phyloP scores from a whole-genome alignment of 2,797 vertebrate species.

The Bucorvus abyssinicus region DNA sequence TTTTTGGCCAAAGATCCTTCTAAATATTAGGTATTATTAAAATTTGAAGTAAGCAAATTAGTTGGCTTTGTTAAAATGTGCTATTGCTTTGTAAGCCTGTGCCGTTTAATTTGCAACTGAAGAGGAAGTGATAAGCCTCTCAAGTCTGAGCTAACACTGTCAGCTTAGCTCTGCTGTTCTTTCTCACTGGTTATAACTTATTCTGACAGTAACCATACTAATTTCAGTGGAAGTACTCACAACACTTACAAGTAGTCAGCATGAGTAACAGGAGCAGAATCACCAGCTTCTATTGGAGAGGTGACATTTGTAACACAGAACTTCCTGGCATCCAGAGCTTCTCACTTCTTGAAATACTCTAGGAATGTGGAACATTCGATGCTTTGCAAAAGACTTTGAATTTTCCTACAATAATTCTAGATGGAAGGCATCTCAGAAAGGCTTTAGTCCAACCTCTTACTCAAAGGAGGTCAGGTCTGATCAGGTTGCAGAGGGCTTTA shows the following conservation, averaged over 20 bases:
- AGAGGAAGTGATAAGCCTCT: slow-evolving; percentile 11
- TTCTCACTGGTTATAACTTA: neutral
- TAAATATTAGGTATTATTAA: slow-evolving; percentile 14
- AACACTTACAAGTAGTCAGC: neutral
- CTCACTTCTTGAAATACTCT: neutral
- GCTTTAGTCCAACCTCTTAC: neutral
- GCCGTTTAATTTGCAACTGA: slow-evolving; percentile 15
- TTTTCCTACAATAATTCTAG: neutral
- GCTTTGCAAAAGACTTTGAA: neutral
- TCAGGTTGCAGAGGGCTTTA: neutral
- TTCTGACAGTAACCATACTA: neutral
- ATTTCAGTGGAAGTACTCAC: neutral
- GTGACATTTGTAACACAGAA: neutral
- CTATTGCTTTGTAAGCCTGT: slow-evolving; percentile 30
- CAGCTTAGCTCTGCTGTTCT: neutral
- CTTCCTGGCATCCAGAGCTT: neutral
- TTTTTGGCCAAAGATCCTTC: neutral
- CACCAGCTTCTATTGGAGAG: neutral
- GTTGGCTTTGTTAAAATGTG: slow-evolving; percentile 36
- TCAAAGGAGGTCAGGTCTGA: neutral
- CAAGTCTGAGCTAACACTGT: neutral
- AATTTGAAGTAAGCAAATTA: slow-evolving; percentile 45
- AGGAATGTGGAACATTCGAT: neutral
- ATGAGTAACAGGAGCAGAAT: neutral
- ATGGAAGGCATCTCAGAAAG: neutral